Evolutionary conservation across 2,888 invertebrate genomes (phyloP), one percentile per base, ranked within the genome.

Genomic region (Epirrhoe tristata): DNA sequence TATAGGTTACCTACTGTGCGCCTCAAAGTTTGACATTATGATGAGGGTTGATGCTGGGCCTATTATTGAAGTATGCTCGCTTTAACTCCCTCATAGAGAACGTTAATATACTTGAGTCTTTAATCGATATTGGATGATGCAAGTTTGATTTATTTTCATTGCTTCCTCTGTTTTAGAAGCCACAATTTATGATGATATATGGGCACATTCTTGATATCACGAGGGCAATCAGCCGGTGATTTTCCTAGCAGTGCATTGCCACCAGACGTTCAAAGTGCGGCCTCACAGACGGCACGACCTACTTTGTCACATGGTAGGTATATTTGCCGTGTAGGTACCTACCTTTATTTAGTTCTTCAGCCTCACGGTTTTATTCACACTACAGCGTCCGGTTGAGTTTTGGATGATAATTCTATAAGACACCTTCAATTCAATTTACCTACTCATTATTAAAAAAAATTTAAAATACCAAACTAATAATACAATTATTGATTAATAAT

Each of bases 191-290:
- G 39, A 43, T 12, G 39, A 43, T 43, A 43, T 43, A 43, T 43
- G 39, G 39, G 12, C 39, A 43, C 39, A 43, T 43, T 6, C n/a
- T 46, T 14, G 46, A 14, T 14, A 46, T 36, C 48, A 16, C 39
- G 39, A 43, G 39, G 12, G 46, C 56, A 58, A 57, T 68, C 67
- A 68, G 12, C 58, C 74, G 71, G 79, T 80, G 72, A 77, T 81
- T 79, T 83, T 76, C 80, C 76, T 60, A 39, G 34, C 66, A 76
- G 81, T 81, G 77, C 81, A 78, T 79, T 82, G 81, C 73, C 77
- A 71, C 78, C 71, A 86, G 91, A 88, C 89, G 89, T 77, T 53
- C 90, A 89, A 91, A 91, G 91, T 88, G 67, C 90, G 67, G 16
- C 48, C 60, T 75, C 59, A 81, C 84, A 91, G 91, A 91, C 91